Evolutionary conservation across 2,797 vertebrate genomes (phyloP).

Genomic region (Prionace glauca): DNA sequence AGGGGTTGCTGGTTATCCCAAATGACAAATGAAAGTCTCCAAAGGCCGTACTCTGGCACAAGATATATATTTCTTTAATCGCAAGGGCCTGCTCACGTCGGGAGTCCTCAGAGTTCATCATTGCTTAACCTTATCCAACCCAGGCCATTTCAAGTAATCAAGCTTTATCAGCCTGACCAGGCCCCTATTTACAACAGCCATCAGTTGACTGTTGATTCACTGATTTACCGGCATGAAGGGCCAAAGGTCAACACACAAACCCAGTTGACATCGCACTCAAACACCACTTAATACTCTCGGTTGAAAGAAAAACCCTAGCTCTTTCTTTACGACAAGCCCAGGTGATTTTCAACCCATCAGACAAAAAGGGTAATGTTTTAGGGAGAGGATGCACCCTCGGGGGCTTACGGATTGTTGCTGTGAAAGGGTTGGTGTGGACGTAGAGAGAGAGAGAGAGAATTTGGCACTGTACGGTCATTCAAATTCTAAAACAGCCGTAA

Average conservation of each 20-base stretch:
- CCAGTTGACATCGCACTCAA: slow-evolving; percentile 28
- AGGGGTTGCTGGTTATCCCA: not conserved
- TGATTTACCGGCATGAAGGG: not conserved
- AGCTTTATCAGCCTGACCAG: slow-evolving; percentile 31
- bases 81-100: slow-evolving; percentile 13
- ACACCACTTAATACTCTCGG: slow-evolving; percentile 10
- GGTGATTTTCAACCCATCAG: not conserved
- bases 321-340: not conserved
- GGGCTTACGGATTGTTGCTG: not conserved
- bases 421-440: not conserved
- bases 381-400: not conserved
- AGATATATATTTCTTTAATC: slow-evolving; percentile 8
- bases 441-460: slow-evolving; percentile 44
- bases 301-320: not conserved
- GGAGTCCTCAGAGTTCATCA: slow-evolving; percentile 23
- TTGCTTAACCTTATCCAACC: slow-evolving; percentile 37
- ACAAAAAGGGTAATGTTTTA: not conserved
- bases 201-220: slow-evolving; percentile 34
- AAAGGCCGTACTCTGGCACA: not conserved
- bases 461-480: slow-evolving; percentile 48
- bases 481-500: slow-evolving; percentile 48
- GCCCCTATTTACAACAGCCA: slow-evolving; percentile 23
- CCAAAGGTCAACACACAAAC: slow-evolving; percentile 9
- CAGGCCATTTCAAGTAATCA: slow-evolving; percentile 28
- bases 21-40: slow-evolving; percentile 17